phyloP scores from a whole-genome alignment of 2,797 vertebrate species.

The Diplodus puntazzo region DNA sequence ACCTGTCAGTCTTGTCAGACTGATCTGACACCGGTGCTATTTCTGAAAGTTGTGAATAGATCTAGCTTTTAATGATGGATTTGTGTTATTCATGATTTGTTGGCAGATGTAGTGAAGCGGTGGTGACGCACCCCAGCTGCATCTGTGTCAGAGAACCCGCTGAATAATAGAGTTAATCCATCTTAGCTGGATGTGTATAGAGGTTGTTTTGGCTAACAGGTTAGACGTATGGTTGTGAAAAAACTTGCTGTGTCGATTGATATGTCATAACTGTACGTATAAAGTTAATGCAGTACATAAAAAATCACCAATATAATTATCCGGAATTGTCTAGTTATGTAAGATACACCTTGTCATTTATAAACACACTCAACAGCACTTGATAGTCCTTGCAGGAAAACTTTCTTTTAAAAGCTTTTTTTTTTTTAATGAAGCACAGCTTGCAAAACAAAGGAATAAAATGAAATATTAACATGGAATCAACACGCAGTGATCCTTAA shows the following conservation, averaged over 20 bases:
- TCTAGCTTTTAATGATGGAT: background rate
- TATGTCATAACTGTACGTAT: background rate
- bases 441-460: background rate
- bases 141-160: background rate
- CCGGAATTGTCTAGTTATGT: background rate
- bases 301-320: background rate
- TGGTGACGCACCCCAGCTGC: background rate
- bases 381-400: background rate
- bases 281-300: background rate
- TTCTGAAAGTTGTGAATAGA: background rate
- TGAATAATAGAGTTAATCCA: too few relatives aligned
- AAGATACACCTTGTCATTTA: background rate
- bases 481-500: constrained; percentile 28
- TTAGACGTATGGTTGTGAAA: too few relatives aligned
- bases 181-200: background rate
- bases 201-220: too few relatives aligned
- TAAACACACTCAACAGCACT: background rate
- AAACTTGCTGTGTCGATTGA: background rate
- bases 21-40: background rate
- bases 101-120: background rate
- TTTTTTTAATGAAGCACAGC: constrained; percentile 20
- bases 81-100: background rate
- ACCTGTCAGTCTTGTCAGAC: background rate
- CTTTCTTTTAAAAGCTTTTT: constrained; percentile 10
- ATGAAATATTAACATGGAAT: background rate